Evolutionary conservation across 2,113 vertebrate genomes (phyloP).

Genomic region (Carlito syrichta): DNA sequence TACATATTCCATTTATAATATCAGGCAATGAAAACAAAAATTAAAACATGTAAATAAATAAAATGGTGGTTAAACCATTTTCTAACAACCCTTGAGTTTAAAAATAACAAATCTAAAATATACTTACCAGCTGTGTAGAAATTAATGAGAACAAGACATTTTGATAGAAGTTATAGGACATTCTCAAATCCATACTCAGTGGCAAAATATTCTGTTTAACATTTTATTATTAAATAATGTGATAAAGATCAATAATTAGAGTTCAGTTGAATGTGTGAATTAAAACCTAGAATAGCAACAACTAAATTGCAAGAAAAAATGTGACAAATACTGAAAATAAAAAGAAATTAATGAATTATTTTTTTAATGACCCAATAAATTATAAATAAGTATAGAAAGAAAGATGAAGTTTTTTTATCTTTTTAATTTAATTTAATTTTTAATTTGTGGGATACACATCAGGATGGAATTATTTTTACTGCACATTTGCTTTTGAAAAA

Average conservation of each 20-base stretch:
- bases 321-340: neutral
- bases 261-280: neutral
- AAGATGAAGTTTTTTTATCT: neutral
- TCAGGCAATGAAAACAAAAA: neutral
- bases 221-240: neutral
- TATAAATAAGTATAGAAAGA: neutral
- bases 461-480: too few relatives aligned
- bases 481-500: neutral
- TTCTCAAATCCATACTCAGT: neutral
- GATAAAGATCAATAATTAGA: slow-evolving; percentile 28
- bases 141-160: neutral
- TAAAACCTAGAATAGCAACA: neutral
- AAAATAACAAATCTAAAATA: neutral
- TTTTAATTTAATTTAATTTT: too few relatives aligned
- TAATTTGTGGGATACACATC: too few relatives aligned
- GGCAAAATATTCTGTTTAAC: neutral
- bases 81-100: neutral
- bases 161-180: neutral
- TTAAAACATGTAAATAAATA: neutral
- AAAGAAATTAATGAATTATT: neutral
- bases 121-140: neutral
- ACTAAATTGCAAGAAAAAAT: neutral
- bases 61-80: neutral
- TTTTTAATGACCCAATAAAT: neutral
- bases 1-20: neutral